Evolutionary conservation across 2,113 vertebrate genomes (phyloP).

Genomic region (Coryphaenoides rupestris): DNA sequence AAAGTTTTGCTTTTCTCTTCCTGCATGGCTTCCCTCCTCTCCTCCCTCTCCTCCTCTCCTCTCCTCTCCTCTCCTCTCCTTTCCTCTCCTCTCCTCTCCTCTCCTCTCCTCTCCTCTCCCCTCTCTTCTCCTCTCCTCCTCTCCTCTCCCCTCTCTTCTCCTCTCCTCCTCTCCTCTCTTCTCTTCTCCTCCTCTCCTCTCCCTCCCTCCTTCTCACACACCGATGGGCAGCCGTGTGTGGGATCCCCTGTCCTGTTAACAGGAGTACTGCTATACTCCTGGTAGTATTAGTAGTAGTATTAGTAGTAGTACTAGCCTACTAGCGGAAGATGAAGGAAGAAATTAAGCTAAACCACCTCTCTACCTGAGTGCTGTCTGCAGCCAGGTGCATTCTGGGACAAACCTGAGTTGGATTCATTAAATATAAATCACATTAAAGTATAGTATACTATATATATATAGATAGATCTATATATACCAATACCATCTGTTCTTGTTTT

Average conservation of each 20-base stretch:
- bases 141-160: constrained; percentile 10
- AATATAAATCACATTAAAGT: constrained; percentile 21
- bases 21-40: constrained; percentile 10
- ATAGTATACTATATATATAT: constrained; percentile 43
- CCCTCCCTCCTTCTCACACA: not conserved
- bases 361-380: too few species aligned
- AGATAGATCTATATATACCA: constrained; percentile 48
- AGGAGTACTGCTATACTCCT: too few species aligned
- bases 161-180: not conserved
- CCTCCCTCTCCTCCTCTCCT: constrained; percentile 10
- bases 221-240: too few species aligned
- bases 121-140: constrained; percentile 34
- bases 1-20: constrained; percentile 49
- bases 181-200: not conserved
- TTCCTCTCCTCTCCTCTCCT: constrained; percentile 22
- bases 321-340: too few species aligned
- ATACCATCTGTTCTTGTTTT: constrained; percentile 53
- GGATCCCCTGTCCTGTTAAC: too few species aligned
- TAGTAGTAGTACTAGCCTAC: too few species aligned
- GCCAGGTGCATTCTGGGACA: too few species aligned
- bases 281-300: too few species aligned
- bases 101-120: not conserved
- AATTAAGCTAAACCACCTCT: too few species aligned
- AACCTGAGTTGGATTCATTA: too few species aligned
- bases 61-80: constrained; percentile 28